Evolutionary conservation across 2,113 vertebrate genomes (phyloP), one percentile per base, ranked within the genome.

Genomic region (Campylomormyrus numenius): DNA sequence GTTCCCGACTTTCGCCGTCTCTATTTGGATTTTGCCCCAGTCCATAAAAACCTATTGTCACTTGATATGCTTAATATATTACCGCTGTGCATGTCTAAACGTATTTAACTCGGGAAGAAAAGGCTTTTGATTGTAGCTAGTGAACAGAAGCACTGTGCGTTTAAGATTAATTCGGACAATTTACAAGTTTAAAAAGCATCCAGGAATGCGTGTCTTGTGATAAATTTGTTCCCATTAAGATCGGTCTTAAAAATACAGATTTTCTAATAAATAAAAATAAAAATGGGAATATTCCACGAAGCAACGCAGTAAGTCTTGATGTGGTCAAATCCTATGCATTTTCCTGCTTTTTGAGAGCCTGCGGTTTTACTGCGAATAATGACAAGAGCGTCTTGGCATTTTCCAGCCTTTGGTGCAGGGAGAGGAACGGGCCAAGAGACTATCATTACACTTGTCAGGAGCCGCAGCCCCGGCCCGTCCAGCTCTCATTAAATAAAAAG

Each of bases 381-480:
- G 74, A 80, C 35, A 80, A 80, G 74, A 80, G 31, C 74, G 17
- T 42, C 17, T 42, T 42, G 74, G 35, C 74, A 80, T 80, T 80
- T 80, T 80, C 74, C 74, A 15, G 31, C 31, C 31, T 39, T 77
- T 17, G 70, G 31, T 39, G 35, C 11, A 39, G 15, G 70, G 70
- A 27, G 62, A 27, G 31, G 35, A 80, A 42, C 74, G 17, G 74
- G 74, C 74, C 74, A 17, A 42, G 35, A 39, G 74, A 42, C 74
- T 42, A 80, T 80, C 74, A 80, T 80, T 80, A 42, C 74, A 77
- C 70, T 77, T 77, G 70, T 74, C 66, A 74, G 66, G 66, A 74
- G 66, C 66, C 66, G 3, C 27, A 31, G 31, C 31, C 70, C 70
- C 15, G 27, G 27, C 31, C 70, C 31, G 31, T 77, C 70, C 70